Evolutionary conservation across 2,113 vertebrate genomes (phyloP).

Genomic region (Erythrolamprus reginae): DNA sequence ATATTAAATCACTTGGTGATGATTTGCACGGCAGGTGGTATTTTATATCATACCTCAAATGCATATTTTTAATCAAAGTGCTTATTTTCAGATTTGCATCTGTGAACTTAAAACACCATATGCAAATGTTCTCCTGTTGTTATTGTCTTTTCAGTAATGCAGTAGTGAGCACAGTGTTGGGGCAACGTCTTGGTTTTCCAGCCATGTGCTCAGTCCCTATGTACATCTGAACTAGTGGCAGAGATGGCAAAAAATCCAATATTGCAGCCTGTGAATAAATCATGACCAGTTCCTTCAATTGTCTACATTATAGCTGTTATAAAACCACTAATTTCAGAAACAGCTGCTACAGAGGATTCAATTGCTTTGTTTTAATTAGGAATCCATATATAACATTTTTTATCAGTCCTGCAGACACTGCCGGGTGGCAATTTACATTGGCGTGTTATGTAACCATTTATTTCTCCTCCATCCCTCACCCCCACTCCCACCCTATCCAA

Average conservation of each 20-base stretch:
- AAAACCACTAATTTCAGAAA: not conserved
- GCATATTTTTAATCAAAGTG: not conserved
- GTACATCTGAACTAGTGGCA: not conserved
- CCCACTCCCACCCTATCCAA: not conserved
- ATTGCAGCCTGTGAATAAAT: not conserved
- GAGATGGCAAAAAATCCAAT: not conserved
- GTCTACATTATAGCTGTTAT: not conserved
- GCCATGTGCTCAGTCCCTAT: not conserved
- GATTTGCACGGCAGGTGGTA: not conserved
- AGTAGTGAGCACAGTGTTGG: not conserved
- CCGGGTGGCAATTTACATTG: constrained; percentile 12
- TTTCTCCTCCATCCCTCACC: not conserved
- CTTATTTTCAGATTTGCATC: not conserved
- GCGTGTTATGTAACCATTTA: constrained; percentile 5
- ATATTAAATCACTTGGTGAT: not conserved
- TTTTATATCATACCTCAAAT: not conserved
- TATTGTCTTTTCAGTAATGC: not conserved
- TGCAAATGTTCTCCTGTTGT: not conserved
- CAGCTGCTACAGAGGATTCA: not conserved
- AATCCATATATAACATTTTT: not conserved
- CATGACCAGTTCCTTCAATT: not conserved
- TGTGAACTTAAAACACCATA: not conserved
- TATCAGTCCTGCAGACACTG: constrained; percentile 16
- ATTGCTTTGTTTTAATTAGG: constrained; percentile 25
- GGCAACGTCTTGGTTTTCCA: not conserved